Evolutionary conservation across 2,113 vertebrate genomes (phyloP).

Genomic region (Athene noctua): DNA sequence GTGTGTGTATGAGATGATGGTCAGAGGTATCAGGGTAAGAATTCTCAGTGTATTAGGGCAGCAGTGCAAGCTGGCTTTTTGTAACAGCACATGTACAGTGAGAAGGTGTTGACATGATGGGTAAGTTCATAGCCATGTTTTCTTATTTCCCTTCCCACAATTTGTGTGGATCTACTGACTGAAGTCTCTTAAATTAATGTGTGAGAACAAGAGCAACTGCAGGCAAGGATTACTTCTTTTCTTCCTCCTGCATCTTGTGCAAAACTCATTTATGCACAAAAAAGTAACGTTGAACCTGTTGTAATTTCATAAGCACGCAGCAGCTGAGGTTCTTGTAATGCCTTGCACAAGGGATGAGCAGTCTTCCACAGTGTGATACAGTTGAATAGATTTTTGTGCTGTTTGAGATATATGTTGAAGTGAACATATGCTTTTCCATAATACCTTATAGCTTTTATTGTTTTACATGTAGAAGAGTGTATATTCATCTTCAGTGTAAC

Average conservation of each 20-base stretch:
- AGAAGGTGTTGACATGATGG: neutral
- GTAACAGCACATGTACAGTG: neutral
- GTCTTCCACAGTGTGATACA: neutral
- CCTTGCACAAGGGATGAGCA: neutral
- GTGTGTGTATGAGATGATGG: neutral
- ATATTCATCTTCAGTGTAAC: neutral
- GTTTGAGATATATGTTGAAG: neutral
- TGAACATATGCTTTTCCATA: neutral
- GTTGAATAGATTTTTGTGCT: neutral
- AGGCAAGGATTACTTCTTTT: neutral
- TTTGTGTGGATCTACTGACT: neutral
- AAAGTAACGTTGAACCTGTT: too few species aligned
- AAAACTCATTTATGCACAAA: neutral
- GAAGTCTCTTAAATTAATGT: neutral
- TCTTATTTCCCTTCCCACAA: neutral
- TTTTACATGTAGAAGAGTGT: neutral
- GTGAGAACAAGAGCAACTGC: neutral
- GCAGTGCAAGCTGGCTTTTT: neutral
- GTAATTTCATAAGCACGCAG: neutral
- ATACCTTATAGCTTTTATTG: neutral
- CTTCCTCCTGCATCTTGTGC: neutral
- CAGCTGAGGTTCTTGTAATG: neutral
- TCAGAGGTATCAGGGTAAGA: neutral
- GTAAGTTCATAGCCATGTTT: neutral
- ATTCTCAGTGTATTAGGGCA: neutral